Evolutionary conservation across 2,113 vertebrate genomes (phyloP).

Genomic region (Lonchura striata): DNA sequence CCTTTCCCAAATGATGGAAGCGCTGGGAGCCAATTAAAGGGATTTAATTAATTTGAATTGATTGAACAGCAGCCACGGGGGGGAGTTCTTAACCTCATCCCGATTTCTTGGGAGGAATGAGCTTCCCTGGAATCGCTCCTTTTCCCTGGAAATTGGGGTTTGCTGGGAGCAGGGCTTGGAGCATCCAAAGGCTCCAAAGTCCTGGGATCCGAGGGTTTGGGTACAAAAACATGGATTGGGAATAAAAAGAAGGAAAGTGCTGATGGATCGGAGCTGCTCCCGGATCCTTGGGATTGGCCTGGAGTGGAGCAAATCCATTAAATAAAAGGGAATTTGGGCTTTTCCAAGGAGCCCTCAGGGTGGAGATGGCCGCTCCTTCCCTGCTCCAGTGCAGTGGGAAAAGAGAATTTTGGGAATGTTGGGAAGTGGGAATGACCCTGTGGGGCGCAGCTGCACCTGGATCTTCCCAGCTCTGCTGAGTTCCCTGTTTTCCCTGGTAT

Average conservation of each 20-base stretch:
- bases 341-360: neutral
- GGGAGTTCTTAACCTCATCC: neutral
- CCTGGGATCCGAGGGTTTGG: neutral
- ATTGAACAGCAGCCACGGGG: neutral
- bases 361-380: fast-evolving
- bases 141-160: neutral
- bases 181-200: neutral
- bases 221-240: neutral
- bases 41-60: neutral
- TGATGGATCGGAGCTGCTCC: neutral
- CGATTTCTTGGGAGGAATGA: neutral
- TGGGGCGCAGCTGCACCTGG: neutral
- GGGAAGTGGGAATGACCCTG: neutral
- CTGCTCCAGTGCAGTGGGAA: neutral
- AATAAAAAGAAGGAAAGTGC: neutral
- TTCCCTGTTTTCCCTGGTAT: no score
- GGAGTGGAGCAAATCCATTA: fast-evolving
- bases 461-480: fast-evolving
- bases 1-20: no score
- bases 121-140: neutral
- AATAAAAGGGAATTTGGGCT: neutral
- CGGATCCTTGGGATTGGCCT: fast-evolving
- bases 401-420: neutral
- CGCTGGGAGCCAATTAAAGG: neutral
- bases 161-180: neutral